These are phyloP conservation scores for Nannospalax galili DNA, from an alignment of 2,113 vertebrate genomes.

Conservation along the genomic window DNA sequence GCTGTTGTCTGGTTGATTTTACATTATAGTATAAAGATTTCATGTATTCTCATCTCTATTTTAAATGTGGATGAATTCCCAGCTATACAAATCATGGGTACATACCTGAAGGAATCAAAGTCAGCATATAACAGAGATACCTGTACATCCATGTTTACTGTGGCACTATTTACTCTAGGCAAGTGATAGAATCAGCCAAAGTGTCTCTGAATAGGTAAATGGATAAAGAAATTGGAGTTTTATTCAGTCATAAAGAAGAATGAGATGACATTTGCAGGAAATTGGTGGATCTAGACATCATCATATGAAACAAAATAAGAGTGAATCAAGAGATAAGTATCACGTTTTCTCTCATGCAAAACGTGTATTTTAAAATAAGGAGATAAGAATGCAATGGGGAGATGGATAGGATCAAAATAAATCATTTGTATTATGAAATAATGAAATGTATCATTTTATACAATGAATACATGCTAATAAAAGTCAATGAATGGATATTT, in stretches of 20 bases:
- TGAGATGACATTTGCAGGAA: not conserved
- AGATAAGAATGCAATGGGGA: not conserved
- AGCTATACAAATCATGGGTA: not conserved
- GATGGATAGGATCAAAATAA: not conserved
- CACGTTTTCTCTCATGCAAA: not conserved
- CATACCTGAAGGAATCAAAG: not conserved
- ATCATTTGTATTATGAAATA: not conserved
- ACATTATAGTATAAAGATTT: slow-evolving; percentile 27
- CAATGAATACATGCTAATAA: not conserved
- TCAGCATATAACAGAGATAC: not conserved
- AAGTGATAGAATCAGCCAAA: not conserved
- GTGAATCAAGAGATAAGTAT: not conserved
- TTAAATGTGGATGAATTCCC: not conserved
- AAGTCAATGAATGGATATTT: slow-evolving; percentile 5
- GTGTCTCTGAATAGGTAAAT: not conserved
- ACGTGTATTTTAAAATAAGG: not conserved
- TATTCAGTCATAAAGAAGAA: not conserved
- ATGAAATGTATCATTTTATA: not conserved
- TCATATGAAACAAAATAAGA: not conserved
- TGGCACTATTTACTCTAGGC: not conserved
- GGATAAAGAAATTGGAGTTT: not conserved
- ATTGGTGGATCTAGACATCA: not conserved
- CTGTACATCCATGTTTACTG: too few relatives aligned
- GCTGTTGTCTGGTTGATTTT: not conserved
- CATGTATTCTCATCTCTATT: not conserved